These are phyloP conservation scores for Echinarachnius parma DNA, from an alignment of 53 echinoderm and acorn worm genomes.

Conservation along the genomic window DNA sequence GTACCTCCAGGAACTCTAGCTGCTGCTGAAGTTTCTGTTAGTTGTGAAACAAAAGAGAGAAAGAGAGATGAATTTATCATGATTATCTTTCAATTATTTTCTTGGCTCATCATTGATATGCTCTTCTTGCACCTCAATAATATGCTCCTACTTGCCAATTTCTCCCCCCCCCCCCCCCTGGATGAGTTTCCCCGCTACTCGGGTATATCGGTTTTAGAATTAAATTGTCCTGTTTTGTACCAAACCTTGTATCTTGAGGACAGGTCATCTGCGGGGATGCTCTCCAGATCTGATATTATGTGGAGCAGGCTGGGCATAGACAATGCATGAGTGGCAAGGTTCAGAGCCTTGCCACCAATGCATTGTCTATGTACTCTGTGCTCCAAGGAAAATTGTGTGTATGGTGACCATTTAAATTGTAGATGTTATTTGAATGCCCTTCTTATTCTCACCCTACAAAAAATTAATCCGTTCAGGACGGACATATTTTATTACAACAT, in stretches of 20 bases:
- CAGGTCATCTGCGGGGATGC: slow-evolving; percentile 74
- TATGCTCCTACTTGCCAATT: no score
- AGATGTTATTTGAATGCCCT: no score
- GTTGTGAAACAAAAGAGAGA: background rate
- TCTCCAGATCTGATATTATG: slow-evolving; percentile 53
- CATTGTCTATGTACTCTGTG: no score
- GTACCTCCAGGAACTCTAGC: slow-evolving; percentile 89
- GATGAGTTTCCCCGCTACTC: background rate
- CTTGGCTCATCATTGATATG: no score
- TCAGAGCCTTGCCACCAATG: no score
- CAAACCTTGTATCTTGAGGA: slow-evolving; percentile 64
- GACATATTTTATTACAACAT: no score
- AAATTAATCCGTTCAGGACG: background rate
- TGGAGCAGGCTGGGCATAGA: no score
- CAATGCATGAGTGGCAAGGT: no score
- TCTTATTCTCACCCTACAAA: background rate
- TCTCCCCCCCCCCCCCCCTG: background rate
- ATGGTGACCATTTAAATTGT: no score
- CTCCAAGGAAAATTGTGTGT: no score
- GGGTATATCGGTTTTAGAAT: background rate
- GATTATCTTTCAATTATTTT: background rate
- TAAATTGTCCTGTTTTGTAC: no score
- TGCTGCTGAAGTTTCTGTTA: slow-evolving; percentile 85
- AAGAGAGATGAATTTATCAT: background rate
- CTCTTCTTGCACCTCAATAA: no score